Evolutionary conservation across 2,888 invertebrate species (phyloP).

Genomic region (Phytoseiulus persimilis): DNA sequence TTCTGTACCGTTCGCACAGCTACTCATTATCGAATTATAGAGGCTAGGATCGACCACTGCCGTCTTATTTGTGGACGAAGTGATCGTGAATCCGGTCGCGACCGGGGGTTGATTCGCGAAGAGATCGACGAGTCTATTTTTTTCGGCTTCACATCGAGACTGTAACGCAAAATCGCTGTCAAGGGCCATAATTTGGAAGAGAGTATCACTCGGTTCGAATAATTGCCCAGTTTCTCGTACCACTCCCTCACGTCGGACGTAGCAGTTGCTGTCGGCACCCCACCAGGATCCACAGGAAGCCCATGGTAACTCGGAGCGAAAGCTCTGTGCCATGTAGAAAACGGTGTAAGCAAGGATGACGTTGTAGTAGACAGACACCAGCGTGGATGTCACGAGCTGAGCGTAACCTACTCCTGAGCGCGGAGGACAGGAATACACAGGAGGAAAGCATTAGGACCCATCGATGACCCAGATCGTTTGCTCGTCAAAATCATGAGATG

Average conservation of each 20-base stretch:
- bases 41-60: not conserved
- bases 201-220: not conserved
- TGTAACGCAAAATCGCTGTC: not conserved
- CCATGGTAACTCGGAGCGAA: conserved; percentile 43
- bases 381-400: conserved; percentile 42
- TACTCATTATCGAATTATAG: not conserved
- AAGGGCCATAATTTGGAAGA: not conserved
- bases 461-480: too few relatives aligned
- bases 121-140: not conserved
- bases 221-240: not conserved
- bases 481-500: too few relatives aligned
- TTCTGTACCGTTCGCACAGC: conserved; percentile 15
- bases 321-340: conserved; percentile 42
- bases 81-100: conserved; percentile 18
- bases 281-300: conserved; percentile 42
- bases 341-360: conserved; percentile 43
- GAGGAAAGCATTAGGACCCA: not conserved
- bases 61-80: conserved; percentile 15
- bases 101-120: not conserved
- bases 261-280: conserved; percentile 42
- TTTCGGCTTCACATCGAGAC: conserved; percentile 8
- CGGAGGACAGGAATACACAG: not conserved
- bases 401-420: conserved; percentile 68
- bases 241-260: conserved; percentile 38
- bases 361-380: conserved; percentile 44